Base-by-base conservation (phyloP, 2,797 vertebrate species). In the Apodemus agrarius region DNA sequence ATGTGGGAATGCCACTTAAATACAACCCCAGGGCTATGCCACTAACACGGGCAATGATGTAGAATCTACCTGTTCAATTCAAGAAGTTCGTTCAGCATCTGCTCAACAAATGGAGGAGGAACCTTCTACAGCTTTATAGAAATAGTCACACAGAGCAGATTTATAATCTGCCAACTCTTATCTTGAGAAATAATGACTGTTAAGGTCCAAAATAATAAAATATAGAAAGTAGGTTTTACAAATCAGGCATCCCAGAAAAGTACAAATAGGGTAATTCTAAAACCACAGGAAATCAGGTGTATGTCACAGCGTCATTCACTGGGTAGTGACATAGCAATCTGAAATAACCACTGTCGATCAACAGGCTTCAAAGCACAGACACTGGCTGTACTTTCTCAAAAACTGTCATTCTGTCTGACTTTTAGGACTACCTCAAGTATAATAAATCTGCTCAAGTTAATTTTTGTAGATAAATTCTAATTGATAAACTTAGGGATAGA, bases 401-500 rank as follows among this genome's bases (percentile, higher is more conserved):
- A 29, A 82, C 65, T 92, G 34, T 89, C 80, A 79, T 59, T 90
- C 88, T 84, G 10, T 63, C 29, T 74, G 61, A 93, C 46, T 93
- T 90, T 90, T 88, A 24, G 43, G 76, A 95, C 85, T 13, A n/a
- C 57, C 67, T 72, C 49, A 78, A 5, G 7, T 90, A 88, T 31
- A 49, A 88, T 72, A 83, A 89, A 57, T 46, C 94, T 87, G 69
- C 65, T 90, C 49, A 94, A 91, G 9, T 82, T 80, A 91, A 88
- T 84, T 95, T 94, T 75, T 65, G 79, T 21, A 79, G 49, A 79
- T 79, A 91, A 87, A 92, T 91, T 4, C 24, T 91, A 92, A 81
- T 86, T 96, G 6, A 93, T 90, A 87, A 87, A 93, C 63, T 82
- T 97, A 57, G 88, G 93, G 82, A 54, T 89, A 95, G 69, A 97